A percentile compares a stretch with the other conserved stretches of the same genome.
phyloP scores from a whole-genome alignment of 2,113 vertebrate species.

The Daphoenositta chrysoptera region DNA sequence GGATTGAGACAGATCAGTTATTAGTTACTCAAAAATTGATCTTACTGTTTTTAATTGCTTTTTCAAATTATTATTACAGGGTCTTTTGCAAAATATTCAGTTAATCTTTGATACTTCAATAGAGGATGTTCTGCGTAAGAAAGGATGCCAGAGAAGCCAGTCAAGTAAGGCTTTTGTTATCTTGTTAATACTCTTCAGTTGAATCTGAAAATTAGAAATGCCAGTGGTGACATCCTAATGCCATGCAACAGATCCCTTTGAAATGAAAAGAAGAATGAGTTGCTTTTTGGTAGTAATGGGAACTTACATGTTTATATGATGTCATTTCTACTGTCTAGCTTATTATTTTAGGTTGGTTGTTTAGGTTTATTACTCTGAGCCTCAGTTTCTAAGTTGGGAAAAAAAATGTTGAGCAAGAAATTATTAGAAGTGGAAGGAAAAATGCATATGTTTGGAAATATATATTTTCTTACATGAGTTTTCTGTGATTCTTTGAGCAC shows the following conservation, averaged over 20 bases:
- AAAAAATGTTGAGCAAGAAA: neutral
- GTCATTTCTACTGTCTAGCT: neutral
- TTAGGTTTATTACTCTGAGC: neutral
- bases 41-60: neutral
- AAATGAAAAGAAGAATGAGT: neutral
- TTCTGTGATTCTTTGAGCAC: neutral
- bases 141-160: slow-evolving; percentile 83
- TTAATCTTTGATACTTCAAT: slow-evolving; percentile 86
- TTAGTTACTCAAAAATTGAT: neutral
- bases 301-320: neutral
- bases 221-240: neutral
- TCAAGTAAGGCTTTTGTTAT: slow-evolving; percentile 74
- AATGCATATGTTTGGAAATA: neutral
- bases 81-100: slow-evolving; percentile 88
- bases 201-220: neutral
- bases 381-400: neutral
- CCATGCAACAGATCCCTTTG: neutral
- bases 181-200: neutral
- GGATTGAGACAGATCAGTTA: neutral
- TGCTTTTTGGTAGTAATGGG: neutral
- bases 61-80: slow-evolving; percentile 72
- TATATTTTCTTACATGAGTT: neutral
- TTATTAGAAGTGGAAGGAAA: neutral
- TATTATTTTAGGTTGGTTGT: neutral
- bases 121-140: slow-evolving; percentile 84